Base-by-base conservation (phyloP, 2,888 invertebrate species). In the Thelaira solivaga region DNA sequence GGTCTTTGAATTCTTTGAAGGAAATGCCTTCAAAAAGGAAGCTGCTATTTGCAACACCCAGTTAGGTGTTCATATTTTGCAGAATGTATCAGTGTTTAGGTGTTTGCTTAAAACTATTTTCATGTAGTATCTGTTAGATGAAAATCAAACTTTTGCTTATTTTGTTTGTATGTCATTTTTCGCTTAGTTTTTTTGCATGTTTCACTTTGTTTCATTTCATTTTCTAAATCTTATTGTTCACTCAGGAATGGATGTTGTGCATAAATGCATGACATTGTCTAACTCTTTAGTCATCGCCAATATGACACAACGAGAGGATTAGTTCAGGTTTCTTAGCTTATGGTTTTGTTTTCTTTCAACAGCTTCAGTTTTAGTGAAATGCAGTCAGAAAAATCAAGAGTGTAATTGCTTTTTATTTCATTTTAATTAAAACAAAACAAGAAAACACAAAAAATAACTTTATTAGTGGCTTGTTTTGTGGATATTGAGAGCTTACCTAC, bases 271-370 rank as follows among this genome's bases (percentile, higher is more conserved):
- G 62, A 34, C 13, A 7, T 20, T 47, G 41, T 22, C 16, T 41
- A 31, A 22, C 41, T 41, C 41, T 41, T 41, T 51, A 45, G 57
- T 51, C 36, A 43, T 71, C 62, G 62, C 59, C 34, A 65, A 71
- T 62, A 53, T 72, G 53, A 59, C 31, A 41, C 26, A 62, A 49
- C 45, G 61, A 61, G 55, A 67, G 67, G 67, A 76, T 76, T 72
- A 72, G 55, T 62, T 72, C 53, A 47, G 43, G 31, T 64, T 65
- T 26, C 47, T 53, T 64, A n/a, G 2, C n/a, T 34, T 4, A 7
- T 61, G 43, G 43, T 51, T 24, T 20, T 49, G 49, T 26, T 59
- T 1, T 34, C 22, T 36, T 4, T 26, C 13, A 16, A 11, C 8
- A 11, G 8, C 18, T 22, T 34, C 18, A 16, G 18, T 26, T 39